phyloP scores from a whole-genome alignment of 2,888 invertebrate genomes.

The Agonopterix arenella region DNA sequence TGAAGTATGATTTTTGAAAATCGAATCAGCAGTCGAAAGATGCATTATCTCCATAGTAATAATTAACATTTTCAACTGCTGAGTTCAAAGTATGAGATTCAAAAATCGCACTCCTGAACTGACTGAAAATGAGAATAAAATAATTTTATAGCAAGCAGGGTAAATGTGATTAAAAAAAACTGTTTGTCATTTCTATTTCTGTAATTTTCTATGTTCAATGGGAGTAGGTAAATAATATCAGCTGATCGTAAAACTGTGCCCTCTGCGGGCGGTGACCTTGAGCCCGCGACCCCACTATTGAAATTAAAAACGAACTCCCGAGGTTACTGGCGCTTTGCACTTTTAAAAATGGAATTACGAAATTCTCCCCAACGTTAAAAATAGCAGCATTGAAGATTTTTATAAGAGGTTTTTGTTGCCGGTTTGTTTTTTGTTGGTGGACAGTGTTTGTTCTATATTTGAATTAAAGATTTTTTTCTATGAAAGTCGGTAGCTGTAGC shows the following conservation, averaged over 20 bases:
- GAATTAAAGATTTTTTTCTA: background rate
- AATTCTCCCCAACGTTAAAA: background rate
- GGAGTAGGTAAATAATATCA: conserved; percentile 34
- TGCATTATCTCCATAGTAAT: no score
- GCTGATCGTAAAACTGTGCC: conserved; percentile 71
- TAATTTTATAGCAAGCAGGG: no score
- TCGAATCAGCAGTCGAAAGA: no score
- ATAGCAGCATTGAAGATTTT: background rate
- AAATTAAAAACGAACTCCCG: conserved; percentile 61
- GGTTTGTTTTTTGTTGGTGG: background rate
- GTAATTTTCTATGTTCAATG: no score
- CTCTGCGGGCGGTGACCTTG: conserved; percentile 64
- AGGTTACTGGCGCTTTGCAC: conserved; percentile 73
- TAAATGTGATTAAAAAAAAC: no score
- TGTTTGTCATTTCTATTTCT: no score
- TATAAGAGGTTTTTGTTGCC: background rate
- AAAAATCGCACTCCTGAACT: no score
- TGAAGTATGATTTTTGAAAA: no score
- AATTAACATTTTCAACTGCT: no score
- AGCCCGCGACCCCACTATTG: conserved; percentile 70
- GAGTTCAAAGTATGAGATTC: no score
- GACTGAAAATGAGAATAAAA: no score
- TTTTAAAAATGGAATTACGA: conserved; percentile 57
- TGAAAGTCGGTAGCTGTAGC: no score
- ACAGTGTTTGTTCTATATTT: background rate